phyloP scores from a whole-genome alignment of 2,797 vertebrate genomes.

The Enteromius thamalakanensis region DNA sequence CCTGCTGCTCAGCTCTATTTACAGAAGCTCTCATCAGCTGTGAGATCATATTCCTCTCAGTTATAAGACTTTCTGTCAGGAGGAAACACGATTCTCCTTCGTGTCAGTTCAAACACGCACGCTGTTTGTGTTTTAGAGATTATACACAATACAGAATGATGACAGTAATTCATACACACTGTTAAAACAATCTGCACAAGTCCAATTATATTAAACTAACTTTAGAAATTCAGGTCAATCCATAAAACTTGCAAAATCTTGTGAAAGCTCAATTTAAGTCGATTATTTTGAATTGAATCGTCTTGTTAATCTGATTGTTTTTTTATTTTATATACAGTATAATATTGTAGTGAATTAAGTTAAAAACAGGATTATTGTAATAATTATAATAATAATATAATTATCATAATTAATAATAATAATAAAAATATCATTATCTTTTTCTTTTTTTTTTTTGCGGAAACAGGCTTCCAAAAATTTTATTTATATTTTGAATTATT shows the following conservation, averaged over 20 bases:
- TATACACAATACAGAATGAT: neutral
- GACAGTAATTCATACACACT: neutral
- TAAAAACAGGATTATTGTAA: too few relatives aligned
- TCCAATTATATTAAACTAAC: neutral
- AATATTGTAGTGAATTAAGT: too few relatives aligned
- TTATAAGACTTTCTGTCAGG: conserved; percentile 18
- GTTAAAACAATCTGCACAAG: neutral
- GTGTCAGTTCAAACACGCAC: neutral
- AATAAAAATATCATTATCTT: too few relatives aligned
- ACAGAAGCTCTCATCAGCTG: conserved; percentile 20
- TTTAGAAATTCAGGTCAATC: neutral
- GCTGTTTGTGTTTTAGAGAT: too few relatives aligned
- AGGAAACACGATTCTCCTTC: neutral
- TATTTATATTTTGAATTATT: neutral
- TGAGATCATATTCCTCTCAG: neutral
- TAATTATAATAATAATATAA: too few relatives aligned
- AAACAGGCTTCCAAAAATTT: neutral
- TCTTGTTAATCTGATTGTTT: too few relatives aligned
- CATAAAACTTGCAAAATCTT: too few relatives aligned
- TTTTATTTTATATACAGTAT: too few relatives aligned
- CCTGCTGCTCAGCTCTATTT: conserved; percentile 20
- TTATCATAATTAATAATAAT: too few relatives aligned
- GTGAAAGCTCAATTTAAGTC: too few relatives aligned
- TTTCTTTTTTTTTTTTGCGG: too few relatives aligned
- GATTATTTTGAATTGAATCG: too few relatives aligned